Evolutionary conservation across 1,140 invertebrate species (phyloP).

Genomic region (Carcinoscorpius rotundicauda): DNA sequence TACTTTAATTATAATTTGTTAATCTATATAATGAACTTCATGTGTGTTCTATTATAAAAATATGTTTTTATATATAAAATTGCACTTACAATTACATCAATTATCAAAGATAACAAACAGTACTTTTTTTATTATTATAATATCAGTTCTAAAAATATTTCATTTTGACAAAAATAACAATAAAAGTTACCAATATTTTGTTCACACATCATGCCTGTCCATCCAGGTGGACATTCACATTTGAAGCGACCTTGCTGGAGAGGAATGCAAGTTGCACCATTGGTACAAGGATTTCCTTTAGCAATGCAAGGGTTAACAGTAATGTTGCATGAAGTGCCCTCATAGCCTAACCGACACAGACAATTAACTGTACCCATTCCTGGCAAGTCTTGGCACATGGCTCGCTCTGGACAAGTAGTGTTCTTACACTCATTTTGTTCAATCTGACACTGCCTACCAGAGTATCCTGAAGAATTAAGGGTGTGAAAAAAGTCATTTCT

Average conservation of each 20-base stretch:
- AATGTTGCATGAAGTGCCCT: slow-evolving; percentile 51
- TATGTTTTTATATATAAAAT: too few relatives aligned
- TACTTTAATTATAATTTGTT: too few relatives aligned
- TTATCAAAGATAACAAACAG: too few relatives aligned
- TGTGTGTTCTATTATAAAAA: too few relatives aligned
- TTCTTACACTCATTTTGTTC: slow-evolving; percentile 79
- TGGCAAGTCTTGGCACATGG: slow-evolving; percentile 94
- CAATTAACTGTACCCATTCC: slow-evolving; percentile 72
- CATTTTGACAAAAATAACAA: too few relatives aligned
- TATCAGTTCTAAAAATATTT: too few relatives aligned
- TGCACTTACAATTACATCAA: too few relatives aligned
- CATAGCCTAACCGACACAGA: slow-evolving; percentile 79
- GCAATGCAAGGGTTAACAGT: slow-evolving; percentile 68
- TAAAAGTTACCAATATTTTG: slow-evolving; percentile 53
- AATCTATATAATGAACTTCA: too few relatives aligned
- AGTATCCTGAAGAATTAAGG: slow-evolving; percentile 48
- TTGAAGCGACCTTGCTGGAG: slow-evolving; percentile 73
- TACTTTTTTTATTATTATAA: too few relatives aligned
- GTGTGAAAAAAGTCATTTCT: too few relatives aligned
- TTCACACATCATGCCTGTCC: slow-evolving; percentile 90
- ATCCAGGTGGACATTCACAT: slow-evolving; percentile 84
- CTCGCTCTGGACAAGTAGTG: slow-evolving; percentile 80
- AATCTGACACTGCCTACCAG: slow-evolving; percentile 85
- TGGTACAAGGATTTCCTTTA: slow-evolving; percentile 76
- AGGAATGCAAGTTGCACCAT: slow-evolving; percentile 76